Percentiles rank a stretch among this genome's conserved stretches.
phyloP scores from a whole-genome alignment of 2,113 vertebrate species.

The Gymnobelideus leadbeateri region DNA sequence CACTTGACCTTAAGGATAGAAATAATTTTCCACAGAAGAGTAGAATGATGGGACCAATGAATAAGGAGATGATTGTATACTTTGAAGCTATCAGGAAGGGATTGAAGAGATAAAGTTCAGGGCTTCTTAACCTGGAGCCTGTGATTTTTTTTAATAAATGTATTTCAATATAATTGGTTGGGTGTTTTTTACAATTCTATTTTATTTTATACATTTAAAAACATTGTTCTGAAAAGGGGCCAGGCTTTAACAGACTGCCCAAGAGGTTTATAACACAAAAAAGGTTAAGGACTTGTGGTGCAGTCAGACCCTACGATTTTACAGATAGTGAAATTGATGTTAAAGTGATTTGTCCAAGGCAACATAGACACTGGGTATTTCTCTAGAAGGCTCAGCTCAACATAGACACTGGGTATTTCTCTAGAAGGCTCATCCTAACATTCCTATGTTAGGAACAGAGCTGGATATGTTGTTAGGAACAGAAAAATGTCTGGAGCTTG shows the following conservation, averaged over 20 bases:
- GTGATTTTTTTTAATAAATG: background rate
- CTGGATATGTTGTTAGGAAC: background rate
- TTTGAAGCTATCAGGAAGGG: background rate
- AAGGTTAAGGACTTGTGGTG: background rate
- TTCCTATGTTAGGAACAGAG: background rate
- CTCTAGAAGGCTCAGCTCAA: background rate
- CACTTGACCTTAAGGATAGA: background rate
- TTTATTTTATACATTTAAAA: background rate
- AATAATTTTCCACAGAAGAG: background rate
- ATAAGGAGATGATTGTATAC: background rate
- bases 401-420: background rate
- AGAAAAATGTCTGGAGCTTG: background rate
- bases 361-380: background rate
- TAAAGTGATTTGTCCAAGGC: background rate
- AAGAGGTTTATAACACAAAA: background rate
- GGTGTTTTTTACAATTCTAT: background rate
- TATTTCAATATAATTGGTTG: background rate
- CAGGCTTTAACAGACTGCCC: background rate
- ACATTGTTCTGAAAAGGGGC: background rate
- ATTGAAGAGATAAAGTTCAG: background rate
- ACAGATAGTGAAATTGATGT: background rate
- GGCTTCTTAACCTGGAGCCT: background rate
- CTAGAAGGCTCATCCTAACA: too few relatives aligned
- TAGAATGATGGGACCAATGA: background rate
- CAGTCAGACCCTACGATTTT: background rate